Base-by-base conservation (phyloP, 2,113 vertebrate genomes). In the Cochlearius cochlearius region DNA sequence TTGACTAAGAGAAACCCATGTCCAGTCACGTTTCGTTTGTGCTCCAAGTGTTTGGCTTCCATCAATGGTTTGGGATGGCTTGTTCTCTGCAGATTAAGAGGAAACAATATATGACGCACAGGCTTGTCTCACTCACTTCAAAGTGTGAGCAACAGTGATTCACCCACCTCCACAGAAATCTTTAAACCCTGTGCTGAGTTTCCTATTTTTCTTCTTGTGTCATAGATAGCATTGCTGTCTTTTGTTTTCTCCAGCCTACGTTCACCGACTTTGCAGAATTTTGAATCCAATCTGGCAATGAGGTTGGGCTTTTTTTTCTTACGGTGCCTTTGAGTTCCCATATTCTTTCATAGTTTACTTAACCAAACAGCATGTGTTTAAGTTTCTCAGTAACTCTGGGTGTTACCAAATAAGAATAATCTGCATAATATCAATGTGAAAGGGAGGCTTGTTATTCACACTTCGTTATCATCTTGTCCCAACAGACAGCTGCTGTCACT, bases 91-190 rank as follows among this genome's bases (percentile, higher is more conserved):
- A 91, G 83, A 93, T 92, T 91, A 95, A 94, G 95, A 97, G 94
- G 95, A 97, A 97, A 93, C 86, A 92, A 84, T 62, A 45, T 50
- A 78, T 86, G 93, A 94, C 72, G 68, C 74, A 86, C 59, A 91
- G 62, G 85, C 79, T 96, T 94, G 88, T 89, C 95, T 98, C 96
- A 88, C 93, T 97, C 82, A 92, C 94, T 97, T 97, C 96, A 92
- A 96, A 94, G 74, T 63, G 38, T 97, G 96, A 97, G 87, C 93
- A 94, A 90, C 75, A 59, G 73, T 98, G 98, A 98, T 50, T 98
- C 96, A 98, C 72, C 79, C 85, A 90, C 94, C 97, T 96, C 86
- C 92, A 94, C 94, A 95, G 96, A 94, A 88, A 90, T 93, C 88
- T 95, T 95, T 86, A 95, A 97, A 97, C 64, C 79, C 45, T 90